Base-by-base conservation (phyloP, 2,797 vertebrate genomes). In the Knipowitschia caucasica region DNA sequence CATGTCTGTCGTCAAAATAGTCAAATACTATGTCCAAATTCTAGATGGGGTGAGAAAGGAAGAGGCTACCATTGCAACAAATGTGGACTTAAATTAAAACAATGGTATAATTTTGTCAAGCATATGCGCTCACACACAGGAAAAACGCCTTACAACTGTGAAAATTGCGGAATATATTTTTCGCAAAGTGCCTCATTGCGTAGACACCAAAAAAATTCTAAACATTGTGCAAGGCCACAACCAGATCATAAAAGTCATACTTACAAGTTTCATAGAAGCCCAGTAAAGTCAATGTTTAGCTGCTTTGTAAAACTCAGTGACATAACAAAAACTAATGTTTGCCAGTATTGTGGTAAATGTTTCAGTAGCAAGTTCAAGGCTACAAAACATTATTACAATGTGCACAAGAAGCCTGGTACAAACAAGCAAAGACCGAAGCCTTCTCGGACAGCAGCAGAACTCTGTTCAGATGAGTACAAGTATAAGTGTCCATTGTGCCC, bases 251-350 rank as follows among this genome's bases (percentile, higher is more conserved):
- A 3, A 59, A 56, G 40, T 15, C 25, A 44, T 9, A 31, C 68
- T 65, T 30, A 26, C 14, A 23, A n/a, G 10, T 56, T n/a, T 7
- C 1, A 21, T 4, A 6, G 39, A 67, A 45, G 54, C 4, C 0
- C 27, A 12, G 23, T 24, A 7, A 58, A 43, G 5, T 21, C 39
- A 30, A 51, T 88, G n/a, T 42, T 26, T 0, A 26, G 75, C 45
- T 92, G 91, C 62, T 87, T 65, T 4, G 75, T 92, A 8, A 89
- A 86, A 57, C 84, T 92, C 43, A 53, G 85, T n/a, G 88, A 92
- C 69, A 69, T 90, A 33, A 64, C 47, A 20, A 80, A 70, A 58
- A 64, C 8, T 1, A 53, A 80, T 55, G 5, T 43, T 1, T 89
- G 86, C 53, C 44, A 30, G 15, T 35, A 67, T 57, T 90, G 82